Evolutionary conservation across 2,797 vertebrate species (phyloP).

Genomic region (Semaprochilodus insignis): DNA sequence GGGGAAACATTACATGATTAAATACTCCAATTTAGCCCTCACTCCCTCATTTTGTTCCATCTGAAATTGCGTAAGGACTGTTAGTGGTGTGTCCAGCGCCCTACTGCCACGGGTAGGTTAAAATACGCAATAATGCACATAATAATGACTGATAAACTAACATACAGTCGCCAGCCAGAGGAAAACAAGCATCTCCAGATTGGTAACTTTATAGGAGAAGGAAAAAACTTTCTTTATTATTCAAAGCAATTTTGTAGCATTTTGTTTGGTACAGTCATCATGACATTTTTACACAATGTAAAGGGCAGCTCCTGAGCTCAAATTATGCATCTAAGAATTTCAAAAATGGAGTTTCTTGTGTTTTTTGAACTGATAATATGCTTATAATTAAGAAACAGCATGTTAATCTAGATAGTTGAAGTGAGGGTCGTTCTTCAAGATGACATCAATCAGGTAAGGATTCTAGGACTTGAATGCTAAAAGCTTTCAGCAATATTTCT

Average conservation of each 20-base stretch:
- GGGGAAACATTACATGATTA: slow-evolving; percentile 45
- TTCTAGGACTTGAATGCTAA: too few species aligned
- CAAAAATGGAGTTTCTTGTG: too few species aligned
- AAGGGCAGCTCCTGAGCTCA: too few species aligned
- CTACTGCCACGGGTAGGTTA: background rate
- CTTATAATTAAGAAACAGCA: background rate
- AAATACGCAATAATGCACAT: background rate
- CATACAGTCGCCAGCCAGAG: too few species aligned
- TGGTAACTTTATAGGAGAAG: too few species aligned
- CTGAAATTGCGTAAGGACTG: background rate
- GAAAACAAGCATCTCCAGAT: too few species aligned
- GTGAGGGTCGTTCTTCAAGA: background rate
- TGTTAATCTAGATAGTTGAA: background rate
- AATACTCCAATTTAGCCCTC: slow-evolving; percentile 14
- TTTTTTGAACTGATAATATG: background rate
- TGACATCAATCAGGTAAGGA: background rate
- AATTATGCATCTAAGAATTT: too few species aligned
- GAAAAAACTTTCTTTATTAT: too few species aligned
- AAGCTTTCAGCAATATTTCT: too few species aligned
- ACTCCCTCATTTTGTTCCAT: slow-evolving; percentile 36
- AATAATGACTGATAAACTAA: background rate
- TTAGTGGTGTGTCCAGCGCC: background rate
- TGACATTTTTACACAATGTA: too few species aligned
- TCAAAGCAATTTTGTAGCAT: too few species aligned
- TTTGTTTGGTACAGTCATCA: too few species aligned